Conservation (phyloP, 2,113 vertebrate species). For the Paralichthys olivaceus region DNA sequence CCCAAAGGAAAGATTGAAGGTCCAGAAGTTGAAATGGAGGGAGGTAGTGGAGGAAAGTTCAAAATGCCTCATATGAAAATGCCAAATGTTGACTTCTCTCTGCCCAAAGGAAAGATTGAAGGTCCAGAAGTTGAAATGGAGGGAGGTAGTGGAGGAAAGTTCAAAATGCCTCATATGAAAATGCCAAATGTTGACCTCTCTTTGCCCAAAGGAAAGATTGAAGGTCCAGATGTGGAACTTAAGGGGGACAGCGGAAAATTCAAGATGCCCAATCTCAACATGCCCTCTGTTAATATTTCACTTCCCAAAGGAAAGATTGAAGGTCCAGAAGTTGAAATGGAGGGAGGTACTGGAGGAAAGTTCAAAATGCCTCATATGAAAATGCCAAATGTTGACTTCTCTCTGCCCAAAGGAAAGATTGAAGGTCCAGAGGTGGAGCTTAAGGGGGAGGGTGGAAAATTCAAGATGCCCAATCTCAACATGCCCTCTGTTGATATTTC, state of each 20-base stretch:
- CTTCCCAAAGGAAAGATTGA: conserved; percentile 60
- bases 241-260: conserved; percentile 38
- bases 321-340: conserved; percentile 1
- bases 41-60: conserved; percentile 16
- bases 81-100: conserved; percentile 55
- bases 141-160: neutral
- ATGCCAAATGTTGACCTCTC: conserved; percentile 38
- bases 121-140: neutral
- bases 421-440: conserved; percentile 35
- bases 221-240: neutral
- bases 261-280: conserved; percentile 50
- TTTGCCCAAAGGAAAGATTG: conserved; percentile 56
- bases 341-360: neutral
- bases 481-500: conserved; percentile 77
- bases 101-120: conserved; percentile 56
- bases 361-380: neutral
- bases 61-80: conserved; percentile 28
- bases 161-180: conserved; percentile 7
- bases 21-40: neutral
- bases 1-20: neutral
- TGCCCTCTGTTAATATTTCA: conserved; percentile 73
- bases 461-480: conserved; percentile 63
- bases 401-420: conserved; percentile 57
- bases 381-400: conserved; percentile 33
- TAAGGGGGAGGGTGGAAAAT: conserved; percentile 17